Base-by-base conservation (phyloP, 2,888 invertebrate species). In the Eurytoma californica region DNA sequence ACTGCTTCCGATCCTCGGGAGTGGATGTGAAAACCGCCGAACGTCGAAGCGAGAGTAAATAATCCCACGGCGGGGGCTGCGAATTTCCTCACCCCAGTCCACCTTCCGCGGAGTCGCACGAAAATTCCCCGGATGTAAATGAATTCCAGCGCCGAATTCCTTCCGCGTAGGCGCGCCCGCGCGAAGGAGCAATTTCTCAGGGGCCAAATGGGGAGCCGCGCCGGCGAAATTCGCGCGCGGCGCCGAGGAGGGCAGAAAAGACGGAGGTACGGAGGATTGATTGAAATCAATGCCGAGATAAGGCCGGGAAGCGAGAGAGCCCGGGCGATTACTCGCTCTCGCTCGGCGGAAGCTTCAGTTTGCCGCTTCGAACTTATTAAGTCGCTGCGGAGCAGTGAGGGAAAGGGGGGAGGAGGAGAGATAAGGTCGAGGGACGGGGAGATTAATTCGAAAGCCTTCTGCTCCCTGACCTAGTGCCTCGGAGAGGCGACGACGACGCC, bases 71-170 rank as follows among this genome's bases (percentile, higher is more conserved):
- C 39, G 63, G 60, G 14, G 39, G 28, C 60, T 4, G 24, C 39
- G 80, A 78, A 80, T 82, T 82, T 82, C 81, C 80, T 80, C 72
- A 76, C 72, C 58, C 80, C 80, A 82, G 82, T 80, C 82, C 82
- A 75, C 79, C 79, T 30, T 13, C 16, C n/a, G 30, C 13, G 72
- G 76, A 78, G 83, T 7, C 20, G 3, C 20, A 14, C 63, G 28
- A 51, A 81, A 85, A 86, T 85, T 85, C 82, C 76, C 80, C 82
- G 82, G 82, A 84, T 85, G 84, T 85, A 85, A 86, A 87, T 86
- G 83, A 86, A 86, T 84, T 86, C 82, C 14, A 18, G 57, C 39
- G 5, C n/a, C 28, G n/a, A n/a, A 39, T 61, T 61, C 53, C 67
- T 67, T 12, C 49, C 24, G 49, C 65, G 28, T 16, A 30, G 65